phyloP scores from a whole-genome alignment of 2,113 vertebrate species.

The Micronisus gabar region DNA sequence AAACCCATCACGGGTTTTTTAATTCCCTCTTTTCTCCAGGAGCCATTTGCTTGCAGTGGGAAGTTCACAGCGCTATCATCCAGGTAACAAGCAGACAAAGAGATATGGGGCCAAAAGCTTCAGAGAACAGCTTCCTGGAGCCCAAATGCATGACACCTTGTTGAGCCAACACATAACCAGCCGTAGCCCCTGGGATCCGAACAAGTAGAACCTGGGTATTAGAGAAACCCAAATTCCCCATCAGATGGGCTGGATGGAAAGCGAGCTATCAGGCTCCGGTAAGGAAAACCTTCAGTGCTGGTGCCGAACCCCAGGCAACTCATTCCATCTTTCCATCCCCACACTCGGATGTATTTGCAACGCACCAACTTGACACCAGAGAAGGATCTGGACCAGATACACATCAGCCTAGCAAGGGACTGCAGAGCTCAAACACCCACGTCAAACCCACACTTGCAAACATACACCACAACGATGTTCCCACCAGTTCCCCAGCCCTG shows the following conservation, averaged over 20 bases:
- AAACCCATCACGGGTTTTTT: neutral
- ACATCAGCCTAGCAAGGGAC: neutral
- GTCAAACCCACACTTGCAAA: neutral
- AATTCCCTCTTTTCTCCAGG: neutral
- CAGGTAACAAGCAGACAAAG: neutral
- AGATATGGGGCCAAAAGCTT: neutral
- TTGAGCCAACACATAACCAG: neutral
- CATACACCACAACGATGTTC: neutral
- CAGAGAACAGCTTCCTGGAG: neutral
- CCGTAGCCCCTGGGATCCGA: neutral
- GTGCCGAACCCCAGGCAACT: neutral
- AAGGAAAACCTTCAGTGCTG: neutral
- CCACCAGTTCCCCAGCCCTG: neutral
- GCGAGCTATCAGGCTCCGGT: fast-evolving
- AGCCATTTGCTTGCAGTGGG: neutral
- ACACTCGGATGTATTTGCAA: fast-evolving
- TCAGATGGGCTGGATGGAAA: neutral
- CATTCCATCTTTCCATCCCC: neutral
- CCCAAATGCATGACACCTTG: fast-evolving
- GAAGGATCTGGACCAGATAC: neutral
- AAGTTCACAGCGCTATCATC: neutral
- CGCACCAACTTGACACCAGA: fast-evolving
- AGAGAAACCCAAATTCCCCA: neutral
- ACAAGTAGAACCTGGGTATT: neutral
- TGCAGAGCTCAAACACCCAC: neutral